These are phyloP conservation scores for Acleris laterana DNA, from an alignment of 2,888 invertebrate genomes.

Conservation along the genomic window DNA sequence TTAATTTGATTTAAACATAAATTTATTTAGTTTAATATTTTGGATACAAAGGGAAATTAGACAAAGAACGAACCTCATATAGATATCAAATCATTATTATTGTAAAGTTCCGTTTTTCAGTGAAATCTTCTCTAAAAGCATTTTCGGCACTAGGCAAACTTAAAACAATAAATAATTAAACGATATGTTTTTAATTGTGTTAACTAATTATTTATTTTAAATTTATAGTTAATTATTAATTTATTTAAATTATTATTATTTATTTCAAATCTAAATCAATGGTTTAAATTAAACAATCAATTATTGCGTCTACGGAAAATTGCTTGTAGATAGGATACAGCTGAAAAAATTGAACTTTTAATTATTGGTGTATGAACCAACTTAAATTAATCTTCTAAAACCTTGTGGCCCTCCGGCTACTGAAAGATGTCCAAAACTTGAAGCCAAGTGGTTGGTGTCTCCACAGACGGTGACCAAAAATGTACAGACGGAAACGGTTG, in stretches of 20 bases:
- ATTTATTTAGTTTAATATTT: too few relatives aligned
- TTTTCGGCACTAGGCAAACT: slow-evolving; percentile 3
- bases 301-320: background rate
- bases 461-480: slow-evolving; percentile 77
- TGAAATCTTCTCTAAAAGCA: slow-evolving; percentile 27
- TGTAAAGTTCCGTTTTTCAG: slow-evolving; percentile 22
- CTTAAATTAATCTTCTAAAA: too few relatives aligned
- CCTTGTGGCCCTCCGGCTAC: slow-evolving; percentile 45
- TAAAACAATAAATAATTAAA: too few relatives aligned
- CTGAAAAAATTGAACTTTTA: slow-evolving; percentile 9
- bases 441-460: slow-evolving; percentile 48
- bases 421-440: too few relatives aligned
- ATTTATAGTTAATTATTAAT: slow-evolving; percentile 26
- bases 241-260: slow-evolving; percentile 36
- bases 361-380: background rate
- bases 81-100: background rate
- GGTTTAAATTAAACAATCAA: slow-evolving; percentile 2
- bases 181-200: slow-evolving; percentile 2
- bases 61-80: too few relatives aligned
- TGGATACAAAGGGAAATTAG: too few relatives aligned
- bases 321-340: slow-evolving; percentile 24
- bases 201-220: slow-evolving; percentile 23
- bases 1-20: too few relatives aligned
- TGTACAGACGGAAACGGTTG: slow-evolving; percentile 63
- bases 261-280: slow-evolving; percentile 21